Conservation (phyloP, 2,113 vertebrate species). For the Rhinichthys klamathensis region DNA sequence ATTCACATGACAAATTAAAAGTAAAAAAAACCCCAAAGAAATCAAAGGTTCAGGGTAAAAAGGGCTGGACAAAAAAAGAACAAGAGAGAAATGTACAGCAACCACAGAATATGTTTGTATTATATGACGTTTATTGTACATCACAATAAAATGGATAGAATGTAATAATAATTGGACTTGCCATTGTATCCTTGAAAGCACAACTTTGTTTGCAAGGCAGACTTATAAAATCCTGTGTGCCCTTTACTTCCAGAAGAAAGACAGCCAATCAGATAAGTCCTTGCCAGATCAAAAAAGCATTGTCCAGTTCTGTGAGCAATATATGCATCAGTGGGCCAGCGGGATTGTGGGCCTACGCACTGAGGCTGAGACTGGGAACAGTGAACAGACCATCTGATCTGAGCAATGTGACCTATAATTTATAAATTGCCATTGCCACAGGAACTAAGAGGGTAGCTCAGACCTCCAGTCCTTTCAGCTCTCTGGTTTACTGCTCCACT, state of each 20-base stretch:
- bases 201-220: neutral
- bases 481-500: conserved; percentile 68
- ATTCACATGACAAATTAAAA: neutral
- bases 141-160: neutral
- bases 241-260: neutral
- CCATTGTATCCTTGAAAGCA: neutral
- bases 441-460: conserved; percentile 41
- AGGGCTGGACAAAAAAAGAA: neutral
- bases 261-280: neutral
- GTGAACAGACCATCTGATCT: conserved; percentile 37
- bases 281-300: neutral
- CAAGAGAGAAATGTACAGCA: too few species aligned
- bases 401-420: conserved; percentile 42
- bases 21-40: neutral
- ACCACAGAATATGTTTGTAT: neutral
- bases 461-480: conserved; percentile 64
- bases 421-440: conserved; percentile 37
- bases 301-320: neutral
- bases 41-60: neutral
- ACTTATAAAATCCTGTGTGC: neutral
- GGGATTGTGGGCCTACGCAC: neutral
- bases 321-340: neutral
- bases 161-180: neutral
- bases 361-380: neutral
- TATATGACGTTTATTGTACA: neutral